These are phyloP conservation scores for Chrysogorgia sp. DNA, from an alignment of 92 coral and sea anemone species.

Conservation along the genomic window DNA sequence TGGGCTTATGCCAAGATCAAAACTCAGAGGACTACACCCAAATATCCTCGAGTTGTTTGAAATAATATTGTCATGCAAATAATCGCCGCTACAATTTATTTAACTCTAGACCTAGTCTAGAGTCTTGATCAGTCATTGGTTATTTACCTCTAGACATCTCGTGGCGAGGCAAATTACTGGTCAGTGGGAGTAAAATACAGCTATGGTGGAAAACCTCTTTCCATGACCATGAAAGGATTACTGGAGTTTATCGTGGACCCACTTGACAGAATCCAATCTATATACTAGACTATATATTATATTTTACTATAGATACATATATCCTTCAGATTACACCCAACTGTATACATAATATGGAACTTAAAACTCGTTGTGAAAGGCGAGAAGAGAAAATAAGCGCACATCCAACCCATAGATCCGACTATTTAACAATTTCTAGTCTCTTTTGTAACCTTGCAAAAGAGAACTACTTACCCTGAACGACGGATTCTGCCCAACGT, in stretches of 20 bases:
- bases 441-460: neutral
- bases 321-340: neutral
- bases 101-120: too few relatives aligned
- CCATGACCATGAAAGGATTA: neutral
- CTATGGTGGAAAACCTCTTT: neutral
- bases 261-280: neutral
- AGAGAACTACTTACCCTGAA: conserved; percentile 20
- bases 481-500: conserved; percentile 8
- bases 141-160: neutral
- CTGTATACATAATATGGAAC: conserved; percentile 22
- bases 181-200: neutral
- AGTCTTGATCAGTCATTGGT: too few relatives aligned
- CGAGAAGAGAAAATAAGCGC: neutral
- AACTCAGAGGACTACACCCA: too few relatives aligned
- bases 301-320: too few relatives aligned
- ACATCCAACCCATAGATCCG: neutral
- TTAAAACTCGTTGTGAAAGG: conserved; percentile 12
- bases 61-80: too few relatives aligned
- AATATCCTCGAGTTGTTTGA: too few relatives aligned
- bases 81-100: too few relatives aligned
- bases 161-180: neutral
- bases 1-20: too few relatives aligned
- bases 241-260: neutral
- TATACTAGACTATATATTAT: neutral
- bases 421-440: neutral